phyloP scores from a whole-genome alignment of 2,113 vertebrate genomes.

The Lutjanus erythropterus region DNA sequence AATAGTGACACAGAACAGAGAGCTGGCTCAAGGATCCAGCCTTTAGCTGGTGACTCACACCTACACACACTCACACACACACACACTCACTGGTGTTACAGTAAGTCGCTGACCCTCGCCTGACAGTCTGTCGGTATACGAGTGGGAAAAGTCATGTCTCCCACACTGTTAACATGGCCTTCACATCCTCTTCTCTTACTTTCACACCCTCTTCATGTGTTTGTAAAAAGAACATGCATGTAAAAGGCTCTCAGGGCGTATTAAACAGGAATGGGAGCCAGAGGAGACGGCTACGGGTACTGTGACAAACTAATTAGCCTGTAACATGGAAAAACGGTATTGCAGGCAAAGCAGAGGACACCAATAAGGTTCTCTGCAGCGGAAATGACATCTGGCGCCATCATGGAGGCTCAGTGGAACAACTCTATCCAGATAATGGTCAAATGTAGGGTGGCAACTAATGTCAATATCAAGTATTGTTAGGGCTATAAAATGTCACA shows the following conservation, averaged over 20 bases:
- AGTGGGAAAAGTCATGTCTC: conserved; percentile 64
- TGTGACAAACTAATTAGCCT: conserved; percentile 56
- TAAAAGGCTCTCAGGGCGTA: conserved; percentile 57
- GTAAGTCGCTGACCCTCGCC: conserved; percentile 53
- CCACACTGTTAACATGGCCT: conserved; percentile 61
- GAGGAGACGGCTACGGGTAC: conserved; percentile 35
- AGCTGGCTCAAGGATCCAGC: conserved; percentile 33
- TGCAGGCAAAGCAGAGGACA: conserved; percentile 27
- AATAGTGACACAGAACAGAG: conserved; percentile 58
- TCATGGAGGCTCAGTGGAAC: conserved; percentile 1
- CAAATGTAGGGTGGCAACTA: background rate
- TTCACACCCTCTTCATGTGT: conserved; percentile 62
- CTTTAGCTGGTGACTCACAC: conserved; percentile 45
- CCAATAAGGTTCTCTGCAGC: background rate
- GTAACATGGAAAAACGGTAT: conserved; percentile 29
- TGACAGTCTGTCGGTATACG: conserved; percentile 58
- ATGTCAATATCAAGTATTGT: background rate
- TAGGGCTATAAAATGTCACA: background rate
- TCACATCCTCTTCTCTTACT: conserved; percentile 53
- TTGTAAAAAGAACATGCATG: conserved; percentile 44
- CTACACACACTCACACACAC: conserved; percentile 21
- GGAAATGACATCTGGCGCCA: conserved; percentile 37
- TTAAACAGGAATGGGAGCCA: conserved; percentile 53
- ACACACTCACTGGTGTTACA: conserved; percentile 20
- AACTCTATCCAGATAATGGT: background rate